Base-by-base conservation (phyloP, 2,888 invertebrate genomes). In the Eupithecia subumbrata region DNA sequence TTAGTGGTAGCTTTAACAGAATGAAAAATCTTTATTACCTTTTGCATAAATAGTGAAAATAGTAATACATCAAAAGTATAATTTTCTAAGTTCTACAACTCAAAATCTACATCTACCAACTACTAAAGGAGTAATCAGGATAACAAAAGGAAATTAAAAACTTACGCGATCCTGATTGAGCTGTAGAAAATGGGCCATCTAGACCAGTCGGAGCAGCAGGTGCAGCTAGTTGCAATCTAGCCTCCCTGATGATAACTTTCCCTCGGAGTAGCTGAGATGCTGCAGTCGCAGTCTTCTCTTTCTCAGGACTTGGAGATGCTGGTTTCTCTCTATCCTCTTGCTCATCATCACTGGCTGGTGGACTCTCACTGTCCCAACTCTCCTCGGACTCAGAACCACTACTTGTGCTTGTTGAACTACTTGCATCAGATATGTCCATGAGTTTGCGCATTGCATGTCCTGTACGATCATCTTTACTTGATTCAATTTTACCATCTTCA, bases 171-270 rank as follows among this genome's bases (percentile, higher is more conserved):
- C 88, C 84, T 79, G 91, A 86, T 79, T 90, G 86, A 48, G 90
- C 84, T 73, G 92, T 90, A 63, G 97, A 96, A 86, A 97, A 97
- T 72, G 97, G 97, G 70, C 97, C 97, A 91, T 97, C 96, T 69
- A 96, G 87, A 18, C 95, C 95, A 68, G 92, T 87, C 48, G 91
- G 85, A 80, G 94, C 86, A 81, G 91, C 83, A 14, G 92, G 89
- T 72, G 93, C 90, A 84, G 95, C 96, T 76, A 97, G 88, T 83
- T 97, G 96, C 76, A 97, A 90, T 82, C 96, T 95, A 14, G 97
- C 96, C 88, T 97, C 96, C 78, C 97, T 94, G 72, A 97, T 95
- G 75, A 97, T 96, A 37, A 97, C 96, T 88, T 96, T 96, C 16
- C 96, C 96, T 83, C 96, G 95, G 43, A 95, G 90, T 66, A 96